Percentiles rank a stretch among this genome's conserved stretches.
These are phyloP conservation scores for Sphaerodactylus townsendi DNA, from an alignment of 2,113 vertebrate species.

Conservation along the genomic window DNA sequence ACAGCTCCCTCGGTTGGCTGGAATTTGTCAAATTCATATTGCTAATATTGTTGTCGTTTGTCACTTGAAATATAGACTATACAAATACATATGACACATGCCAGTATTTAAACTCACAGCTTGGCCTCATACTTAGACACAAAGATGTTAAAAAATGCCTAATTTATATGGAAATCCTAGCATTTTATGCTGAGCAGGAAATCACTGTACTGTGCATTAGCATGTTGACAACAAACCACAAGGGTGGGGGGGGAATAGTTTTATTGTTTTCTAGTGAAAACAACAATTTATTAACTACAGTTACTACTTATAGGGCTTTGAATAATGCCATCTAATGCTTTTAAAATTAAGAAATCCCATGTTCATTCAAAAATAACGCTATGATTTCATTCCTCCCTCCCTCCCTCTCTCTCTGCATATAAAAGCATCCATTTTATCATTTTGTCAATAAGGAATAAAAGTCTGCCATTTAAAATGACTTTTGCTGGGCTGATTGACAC, in stretches of 20 bases:
- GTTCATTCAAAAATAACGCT: constrained; percentile 10
- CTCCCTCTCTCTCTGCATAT: neutral
- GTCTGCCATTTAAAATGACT: neutral
- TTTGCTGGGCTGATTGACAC: neutral
- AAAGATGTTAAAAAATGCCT: constrained; percentile 45
- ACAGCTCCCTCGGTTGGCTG: constrained; percentile 49
- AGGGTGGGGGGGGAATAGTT: constrained; percentile 14
- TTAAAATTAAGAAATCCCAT: constrained; percentile 45
- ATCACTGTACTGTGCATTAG: constrained; percentile 29
- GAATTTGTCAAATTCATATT: constrained; percentile 56
- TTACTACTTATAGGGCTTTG: constrained; percentile 42
- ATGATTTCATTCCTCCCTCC: neutral
- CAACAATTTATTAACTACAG: constrained; percentile 40
- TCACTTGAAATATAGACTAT: constrained; percentile 55
- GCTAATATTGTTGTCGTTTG: constrained; percentile 53
- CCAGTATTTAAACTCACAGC: constrained; percentile 63
- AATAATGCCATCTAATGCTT: constrained; percentile 11
- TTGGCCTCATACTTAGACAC: constrained; percentile 51
- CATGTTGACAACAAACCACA: constrained; percentile 36
- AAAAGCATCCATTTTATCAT: neutral
- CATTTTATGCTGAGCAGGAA: constrained; percentile 57
- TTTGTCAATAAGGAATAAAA: constrained; percentile 16
- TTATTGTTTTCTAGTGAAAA: constrained; percentile 43
- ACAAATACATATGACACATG: constrained; percentile 56
- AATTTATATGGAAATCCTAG: constrained; percentile 61